Conservation (phyloP, 2,888 invertebrate species). For the Flabesymbios commensalis region DNA sequence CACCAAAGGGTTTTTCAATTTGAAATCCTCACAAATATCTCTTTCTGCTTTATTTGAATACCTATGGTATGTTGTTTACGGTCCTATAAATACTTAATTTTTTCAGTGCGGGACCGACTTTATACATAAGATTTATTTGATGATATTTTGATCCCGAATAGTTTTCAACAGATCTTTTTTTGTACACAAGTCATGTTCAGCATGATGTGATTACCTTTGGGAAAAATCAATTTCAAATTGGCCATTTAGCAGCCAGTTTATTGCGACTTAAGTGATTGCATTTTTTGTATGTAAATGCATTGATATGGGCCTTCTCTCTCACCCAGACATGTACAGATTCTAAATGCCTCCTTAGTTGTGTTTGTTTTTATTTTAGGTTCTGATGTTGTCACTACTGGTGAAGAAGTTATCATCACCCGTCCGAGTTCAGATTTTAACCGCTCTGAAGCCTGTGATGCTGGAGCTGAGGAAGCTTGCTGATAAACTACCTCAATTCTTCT, state of each 20-base stretch:
- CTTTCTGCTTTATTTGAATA: too few species aligned
- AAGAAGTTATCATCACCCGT: slow-evolving; percentile 42
- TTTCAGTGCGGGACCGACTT: too few species aligned
- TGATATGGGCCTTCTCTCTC: too few species aligned
- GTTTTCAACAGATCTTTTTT: too few species aligned
- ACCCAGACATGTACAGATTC: background rate
- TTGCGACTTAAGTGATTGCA: slow-evolving; percentile 1
- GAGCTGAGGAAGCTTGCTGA: slow-evolving; percentile 41
- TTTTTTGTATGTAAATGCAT: slow-evolving; percentile 1
- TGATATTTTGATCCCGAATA: too few species aligned
- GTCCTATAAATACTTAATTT: background rate
- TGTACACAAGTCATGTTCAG: too few species aligned
- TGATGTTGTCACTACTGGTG: slow-evolving; percentile 46
- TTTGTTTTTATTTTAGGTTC: slow-evolving; percentile 40
- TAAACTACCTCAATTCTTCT: slow-evolving; percentile 43
- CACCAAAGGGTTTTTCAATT: too few species aligned
- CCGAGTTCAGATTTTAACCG: slow-evolving; percentile 43
- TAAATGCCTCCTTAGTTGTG: background rate
- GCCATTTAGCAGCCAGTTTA: background rate
- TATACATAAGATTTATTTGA: too few species aligned
- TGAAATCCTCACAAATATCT: too few species aligned
- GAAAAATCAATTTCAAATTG: too few species aligned
- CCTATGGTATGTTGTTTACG: background rate
- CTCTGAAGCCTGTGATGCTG: slow-evolving; percentile 41
- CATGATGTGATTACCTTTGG: too few species aligned